Percentiles rank a stretch among this genome's conserved stretches.
Conservation (phyloP, 2,797 vertebrate genomes). For the Gymnopithys bicolor region DNA sequence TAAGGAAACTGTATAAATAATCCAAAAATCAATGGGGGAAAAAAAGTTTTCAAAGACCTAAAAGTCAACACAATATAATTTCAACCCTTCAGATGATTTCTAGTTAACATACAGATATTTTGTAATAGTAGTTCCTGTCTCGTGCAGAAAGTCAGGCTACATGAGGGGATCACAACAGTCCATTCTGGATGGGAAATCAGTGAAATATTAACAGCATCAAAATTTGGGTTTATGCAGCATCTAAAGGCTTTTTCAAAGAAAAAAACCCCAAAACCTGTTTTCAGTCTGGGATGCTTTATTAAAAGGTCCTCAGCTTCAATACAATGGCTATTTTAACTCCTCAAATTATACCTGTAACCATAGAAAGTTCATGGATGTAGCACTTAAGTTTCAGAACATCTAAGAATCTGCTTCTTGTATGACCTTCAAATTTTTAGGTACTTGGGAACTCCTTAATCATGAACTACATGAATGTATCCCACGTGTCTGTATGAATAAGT, state of each 20-base stretch:
- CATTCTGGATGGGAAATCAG: background rate
- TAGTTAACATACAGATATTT: background rate
- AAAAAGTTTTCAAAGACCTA: background rate
- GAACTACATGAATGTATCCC: background rate
- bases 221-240: background rate
- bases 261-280: background rate
- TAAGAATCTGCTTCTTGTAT: background rate
- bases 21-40: background rate
- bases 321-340: background rate
- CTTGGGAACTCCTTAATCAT: background rate
- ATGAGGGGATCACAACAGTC: background rate
- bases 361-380: background rate
- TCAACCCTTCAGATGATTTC: background rate
- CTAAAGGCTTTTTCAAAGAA: background rate
- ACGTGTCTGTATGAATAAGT: background rate
- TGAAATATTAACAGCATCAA: background rate
- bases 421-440: background rate
- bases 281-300: background rate
- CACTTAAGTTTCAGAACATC: background rate
- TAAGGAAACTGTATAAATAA: background rate
- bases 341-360: background rate
- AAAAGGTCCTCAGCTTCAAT: background rate
- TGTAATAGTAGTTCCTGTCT: background rate
- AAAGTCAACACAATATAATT: background rate
- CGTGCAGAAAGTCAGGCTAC: background rate